Conservation (phyloP, 2,113 vertebrate genomes). For the Leiothrix lutea region DNA sequence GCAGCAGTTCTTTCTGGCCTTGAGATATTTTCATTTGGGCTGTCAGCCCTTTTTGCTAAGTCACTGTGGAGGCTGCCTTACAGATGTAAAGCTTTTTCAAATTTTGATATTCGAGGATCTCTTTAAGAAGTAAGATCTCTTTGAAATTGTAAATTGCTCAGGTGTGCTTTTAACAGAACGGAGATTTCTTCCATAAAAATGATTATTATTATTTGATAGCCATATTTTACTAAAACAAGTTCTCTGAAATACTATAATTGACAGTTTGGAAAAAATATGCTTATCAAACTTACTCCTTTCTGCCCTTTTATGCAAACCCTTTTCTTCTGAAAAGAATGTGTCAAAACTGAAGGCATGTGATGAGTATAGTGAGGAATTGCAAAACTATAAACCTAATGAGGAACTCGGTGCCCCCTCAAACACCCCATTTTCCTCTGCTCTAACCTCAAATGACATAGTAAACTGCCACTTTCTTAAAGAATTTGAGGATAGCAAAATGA, state of each 20-base stretch:
- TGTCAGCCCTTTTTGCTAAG: not conserved
- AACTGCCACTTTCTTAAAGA: not conserved
- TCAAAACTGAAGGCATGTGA: not conserved
- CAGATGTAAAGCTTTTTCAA: not conserved
- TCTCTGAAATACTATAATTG: not conserved
- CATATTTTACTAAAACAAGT: not conserved
- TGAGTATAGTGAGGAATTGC: not conserved
- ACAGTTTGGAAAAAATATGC: not conserved
- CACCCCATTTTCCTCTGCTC: not conserved
- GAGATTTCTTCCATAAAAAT: not conserved
- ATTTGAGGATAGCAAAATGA: not conserved
- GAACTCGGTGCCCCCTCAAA: not conserved
- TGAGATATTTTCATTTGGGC: not conserved
- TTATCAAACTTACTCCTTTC: not conserved
- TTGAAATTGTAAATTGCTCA: not conserved
- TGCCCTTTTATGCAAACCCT: not conserved
- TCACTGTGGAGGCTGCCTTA: not conserved
- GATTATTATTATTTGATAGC: not conserved
- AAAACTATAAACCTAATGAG: not conserved
- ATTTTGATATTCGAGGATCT: not conserved
- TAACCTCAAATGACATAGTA: not conserved
- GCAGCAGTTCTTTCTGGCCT: not conserved
- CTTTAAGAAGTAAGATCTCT: not conserved
- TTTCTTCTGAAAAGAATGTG: not conserved
- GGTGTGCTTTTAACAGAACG: not conserved